Evolutionary conservation across 1,140 invertebrate species (phyloP), one percentile per base, ranked within the genome.

Genomic region (Heliconius hewitsoni): DNA sequence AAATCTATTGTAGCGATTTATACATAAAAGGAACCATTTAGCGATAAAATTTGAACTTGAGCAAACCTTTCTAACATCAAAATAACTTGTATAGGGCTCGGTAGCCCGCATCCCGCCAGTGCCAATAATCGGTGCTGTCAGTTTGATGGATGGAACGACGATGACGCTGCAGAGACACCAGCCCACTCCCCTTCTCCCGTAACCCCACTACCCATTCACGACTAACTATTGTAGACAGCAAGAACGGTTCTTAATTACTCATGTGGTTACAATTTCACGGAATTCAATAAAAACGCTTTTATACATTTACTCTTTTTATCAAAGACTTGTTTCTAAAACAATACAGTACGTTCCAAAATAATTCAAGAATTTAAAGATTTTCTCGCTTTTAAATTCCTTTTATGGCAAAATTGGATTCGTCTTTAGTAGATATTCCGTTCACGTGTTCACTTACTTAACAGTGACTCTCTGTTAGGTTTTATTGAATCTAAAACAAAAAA

Each of bases 101-200:
- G 83, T 84, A 84, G 85, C 78, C 71, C 71, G 34, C 81, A 79
- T 81, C 77, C 55, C 83, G 81, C 81, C 87, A 85, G 81, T 82
- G 84, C 87, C 87, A 91, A 90, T 93, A 92, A 90, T 89, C 86
- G 86, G 73, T 73, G 85, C 81, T 91, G 91, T 90, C 93, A 92
- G 84, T 57, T 80, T 94, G 93, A 94, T 93, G 82, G 91, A 94
- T 93, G 84, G 75, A 75, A 52, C 66, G 71, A 73, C 78, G 82
- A 89, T 93, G 93, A 94, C 91, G 87, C 76, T 81, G 90, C 90
- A 81, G 81, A 85, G 87, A 87, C 84, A 85, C 81, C 60, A 85
- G 82, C 81, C 82, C 76, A 76, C 81, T 83, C 80, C 81, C 19
- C 19, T 79, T 81, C 74, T 79, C 79, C 77, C 57, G 73, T 73